Evolutionary conservation across 2,797 vertebrate species (phyloP).

Genomic region (Fratercula arctica): DNA sequence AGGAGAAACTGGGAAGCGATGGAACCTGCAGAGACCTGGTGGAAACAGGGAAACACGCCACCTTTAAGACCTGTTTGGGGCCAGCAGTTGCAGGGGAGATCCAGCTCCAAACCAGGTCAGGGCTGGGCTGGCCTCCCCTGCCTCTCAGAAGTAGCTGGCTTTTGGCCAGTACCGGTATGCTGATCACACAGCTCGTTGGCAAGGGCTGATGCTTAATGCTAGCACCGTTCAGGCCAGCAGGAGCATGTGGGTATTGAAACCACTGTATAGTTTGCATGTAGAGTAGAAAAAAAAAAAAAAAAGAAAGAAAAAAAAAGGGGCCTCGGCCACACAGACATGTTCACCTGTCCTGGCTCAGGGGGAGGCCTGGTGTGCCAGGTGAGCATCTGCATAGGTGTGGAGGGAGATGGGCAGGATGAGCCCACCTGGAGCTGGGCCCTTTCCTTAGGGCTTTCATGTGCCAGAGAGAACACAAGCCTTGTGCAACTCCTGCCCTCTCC

Average conservation of each 20-base stretch:
- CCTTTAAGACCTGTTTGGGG: neutral
- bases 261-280: neutral
- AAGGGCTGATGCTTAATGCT: neutral
- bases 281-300: too few relatives aligned
- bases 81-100: neutral
- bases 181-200: neutral
- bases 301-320: neutral
- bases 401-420: neutral
- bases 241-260: neutral
- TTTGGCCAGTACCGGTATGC: neutral
- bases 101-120: neutral
- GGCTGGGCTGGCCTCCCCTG: neutral
- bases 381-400: neutral
- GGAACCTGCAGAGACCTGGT: neutral
- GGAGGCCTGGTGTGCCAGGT: neutral
- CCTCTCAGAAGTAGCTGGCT: neutral
- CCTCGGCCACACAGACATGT: neutral
- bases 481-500: neutral
- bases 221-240: neutral
- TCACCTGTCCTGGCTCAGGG: neutral
- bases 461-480: neutral
- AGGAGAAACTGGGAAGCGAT: neutral
- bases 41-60: rapidly evolving
- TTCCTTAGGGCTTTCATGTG: neutral
- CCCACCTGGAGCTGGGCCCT: neutral